Evolutionary conservation across 2,888 invertebrate genomes (phyloP).

Genomic region (Cylloceria caligata): DNA sequence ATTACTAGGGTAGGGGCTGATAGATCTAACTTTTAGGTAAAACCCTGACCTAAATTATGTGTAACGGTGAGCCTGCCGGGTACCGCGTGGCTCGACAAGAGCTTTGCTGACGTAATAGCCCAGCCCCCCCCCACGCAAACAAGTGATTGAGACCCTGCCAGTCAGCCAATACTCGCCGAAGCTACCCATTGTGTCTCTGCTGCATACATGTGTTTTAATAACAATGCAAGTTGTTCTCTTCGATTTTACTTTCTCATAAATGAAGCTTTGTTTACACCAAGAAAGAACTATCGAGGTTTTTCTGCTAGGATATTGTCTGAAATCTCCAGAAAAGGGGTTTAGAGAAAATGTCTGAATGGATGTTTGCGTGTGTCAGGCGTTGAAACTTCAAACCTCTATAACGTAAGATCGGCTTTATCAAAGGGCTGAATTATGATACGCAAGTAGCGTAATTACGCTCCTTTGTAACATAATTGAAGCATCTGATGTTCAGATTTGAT

Average conservation of each 20-base stretch:
- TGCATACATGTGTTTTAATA: conserved; percentile 23
- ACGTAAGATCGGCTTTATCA: too few relatives aligned
- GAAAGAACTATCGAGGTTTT: too few relatives aligned
- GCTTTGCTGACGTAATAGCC: conserved; percentile 71
- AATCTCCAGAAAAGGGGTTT: too few relatives aligned
- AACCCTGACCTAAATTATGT: conserved; percentile 70
- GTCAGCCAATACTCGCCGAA: conserved; percentile 68
- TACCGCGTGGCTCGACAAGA: conserved; percentile 64
- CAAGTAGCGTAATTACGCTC: too few relatives aligned
- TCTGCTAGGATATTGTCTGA: too few relatives aligned
- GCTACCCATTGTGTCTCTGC: conserved; percentile 48
- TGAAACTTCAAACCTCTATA: too few relatives aligned
- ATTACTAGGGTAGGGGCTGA: conserved; percentile 38
- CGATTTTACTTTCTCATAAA: background rate
- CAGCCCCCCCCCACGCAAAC: conserved; percentile 40
- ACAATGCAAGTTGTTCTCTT: background rate
- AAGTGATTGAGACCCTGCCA: conserved; percentile 41
- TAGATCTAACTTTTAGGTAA: conserved; percentile 50
- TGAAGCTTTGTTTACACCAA: too few relatives aligned
- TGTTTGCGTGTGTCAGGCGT: too few relatives aligned
- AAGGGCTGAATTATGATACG: too few relatives aligned
- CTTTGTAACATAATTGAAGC: background rate
- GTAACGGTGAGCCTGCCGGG: conserved; percentile 52
- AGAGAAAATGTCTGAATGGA: too few relatives aligned
- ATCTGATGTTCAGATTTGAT: background rate